Evolutionary conservation across 2,113 vertebrate genomes (phyloP).

Genomic region (Tyrannus savana): DNA sequence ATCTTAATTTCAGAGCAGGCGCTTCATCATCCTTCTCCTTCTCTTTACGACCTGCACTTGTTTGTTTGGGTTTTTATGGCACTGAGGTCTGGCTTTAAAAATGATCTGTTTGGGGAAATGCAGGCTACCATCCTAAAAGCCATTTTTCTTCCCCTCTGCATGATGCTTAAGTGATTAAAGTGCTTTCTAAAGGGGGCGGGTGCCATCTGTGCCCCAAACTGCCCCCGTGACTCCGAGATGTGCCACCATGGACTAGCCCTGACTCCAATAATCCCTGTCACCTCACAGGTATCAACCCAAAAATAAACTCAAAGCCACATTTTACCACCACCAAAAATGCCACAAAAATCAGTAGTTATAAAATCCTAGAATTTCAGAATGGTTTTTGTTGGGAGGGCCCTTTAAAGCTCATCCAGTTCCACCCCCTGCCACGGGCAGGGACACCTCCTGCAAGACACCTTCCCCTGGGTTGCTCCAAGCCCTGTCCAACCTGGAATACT

Average conservation of each 20-base stretch:
- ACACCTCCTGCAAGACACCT: not conserved
- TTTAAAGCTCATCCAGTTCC: not conserved
- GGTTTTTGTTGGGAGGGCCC: not conserved
- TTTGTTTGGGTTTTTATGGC: not conserved
- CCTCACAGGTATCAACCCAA: not conserved
- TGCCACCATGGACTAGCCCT: not conserved
- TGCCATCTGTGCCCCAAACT: not conserved
- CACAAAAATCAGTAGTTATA: not conserved
- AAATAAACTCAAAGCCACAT: not conserved
- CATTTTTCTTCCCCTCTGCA: rapidly evolving
- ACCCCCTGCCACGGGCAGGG: not conserved
- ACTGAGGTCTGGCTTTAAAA: not conserved
- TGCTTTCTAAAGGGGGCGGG: not conserved
- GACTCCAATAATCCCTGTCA: not conserved
- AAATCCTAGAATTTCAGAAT: not conserved
- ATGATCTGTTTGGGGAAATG: not conserved
- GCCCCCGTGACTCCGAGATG: rapidly evolving
- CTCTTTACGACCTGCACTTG: not conserved
- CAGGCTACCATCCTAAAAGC: not conserved
- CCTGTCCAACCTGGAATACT: not conserved
- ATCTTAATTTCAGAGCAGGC: not conserved
- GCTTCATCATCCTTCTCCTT: not conserved
- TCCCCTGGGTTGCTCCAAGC: not conserved
- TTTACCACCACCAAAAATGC: not conserved
- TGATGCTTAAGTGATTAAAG: not conserved